Conservation (phyloP, 1,140 invertebrate species). For the Pogonomyrmex barbatus region DNA sequence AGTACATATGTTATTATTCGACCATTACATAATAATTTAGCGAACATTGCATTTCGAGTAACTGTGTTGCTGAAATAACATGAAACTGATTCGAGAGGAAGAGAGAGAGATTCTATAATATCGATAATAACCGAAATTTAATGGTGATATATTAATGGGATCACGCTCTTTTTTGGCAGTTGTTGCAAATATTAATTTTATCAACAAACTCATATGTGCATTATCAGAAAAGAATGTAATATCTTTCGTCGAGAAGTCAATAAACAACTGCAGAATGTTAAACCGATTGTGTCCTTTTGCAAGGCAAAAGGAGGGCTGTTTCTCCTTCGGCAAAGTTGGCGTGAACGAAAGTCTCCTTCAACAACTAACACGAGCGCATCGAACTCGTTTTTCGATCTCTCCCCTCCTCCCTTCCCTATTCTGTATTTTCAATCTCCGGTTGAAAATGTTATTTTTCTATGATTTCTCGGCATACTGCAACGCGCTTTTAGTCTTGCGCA, state of each 20-base stretch:
- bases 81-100: background rate
- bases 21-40: background rate
- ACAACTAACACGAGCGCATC: constrained; percentile 40
- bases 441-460: constrained; percentile 57
- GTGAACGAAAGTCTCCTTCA: constrained; percentile 39
- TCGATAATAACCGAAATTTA: background rate
- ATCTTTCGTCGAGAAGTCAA: constrained; percentile 47
- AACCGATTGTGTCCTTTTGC: constrained; percentile 24
- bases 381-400: constrained; percentile 39
- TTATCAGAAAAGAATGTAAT: background rate
- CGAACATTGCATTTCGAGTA: background rate
- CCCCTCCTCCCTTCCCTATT: background rate
- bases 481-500: constrained; percentile 34
- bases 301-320: constrained; percentile 27
- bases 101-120: background rate
- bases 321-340: constrained; percentile 42
- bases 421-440: constrained; percentile 61
- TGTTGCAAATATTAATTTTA: constrained; percentile 18
- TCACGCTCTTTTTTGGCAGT: constrained; percentile 3
- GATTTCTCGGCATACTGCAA: constrained; percentile 23
- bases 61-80: background rate
- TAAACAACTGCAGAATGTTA: constrained; percentile 35
- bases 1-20: background rate
- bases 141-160: background rate
- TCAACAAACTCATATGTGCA: background rate